A percentile compares a stretch with the other conserved stretches of the same genome.
These are phyloP conservation scores for Caenorhabditis wallacei DNA, from an alignment of 2,888 invertebrate genomes.

Conservation along the genomic window DNA sequence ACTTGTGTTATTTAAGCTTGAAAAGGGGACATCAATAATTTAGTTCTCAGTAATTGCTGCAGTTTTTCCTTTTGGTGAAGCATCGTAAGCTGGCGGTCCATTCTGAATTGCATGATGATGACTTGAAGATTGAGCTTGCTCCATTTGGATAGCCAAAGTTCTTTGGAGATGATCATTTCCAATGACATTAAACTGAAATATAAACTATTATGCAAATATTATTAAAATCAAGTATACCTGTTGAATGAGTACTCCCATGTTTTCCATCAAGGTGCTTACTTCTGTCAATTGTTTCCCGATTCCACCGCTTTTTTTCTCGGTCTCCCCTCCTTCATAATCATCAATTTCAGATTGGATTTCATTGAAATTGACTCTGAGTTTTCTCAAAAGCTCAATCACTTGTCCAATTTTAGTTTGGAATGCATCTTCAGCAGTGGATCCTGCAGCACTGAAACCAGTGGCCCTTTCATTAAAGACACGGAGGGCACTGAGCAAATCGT, in stretches of 20 bases:
- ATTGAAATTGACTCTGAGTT: not conserved
- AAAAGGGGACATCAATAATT: not conserved
- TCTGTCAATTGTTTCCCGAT: not conserved
- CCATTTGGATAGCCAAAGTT: slow-evolving; percentile 19
- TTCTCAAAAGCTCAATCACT: not conserved
- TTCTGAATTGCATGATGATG: slow-evolving; percentile 2
- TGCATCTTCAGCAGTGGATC: slow-evolving; percentile 3
- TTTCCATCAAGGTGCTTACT: not conserved
- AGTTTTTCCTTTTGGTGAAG: not conserved
- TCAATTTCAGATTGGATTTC: not conserved
- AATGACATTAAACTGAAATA: slow-evolving; percentile 23
- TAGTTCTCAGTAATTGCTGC: slow-evolving; percentile 11
- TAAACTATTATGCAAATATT: not conserved
- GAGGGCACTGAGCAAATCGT: not conserved
- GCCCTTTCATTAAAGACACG: not conserved
- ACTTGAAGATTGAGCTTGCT: slow-evolving; percentile 10
- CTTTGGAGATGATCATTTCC: slow-evolving; percentile 8
- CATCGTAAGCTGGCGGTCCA: slow-evolving; percentile 21
- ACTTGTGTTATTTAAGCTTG: too few species aligned
- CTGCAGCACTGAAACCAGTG: not conserved
- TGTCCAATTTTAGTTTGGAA: not conserved
- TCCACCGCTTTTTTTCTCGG: not conserved
- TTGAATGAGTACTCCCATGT: slow-evolving; percentile 7
- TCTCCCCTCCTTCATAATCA: not conserved
- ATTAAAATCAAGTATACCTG: not conserved